These are phyloP conservation scores for Lutraria rhynchaena DNA, from an alignment of 1,140 invertebrate species.

Conservation along the genomic window DNA sequence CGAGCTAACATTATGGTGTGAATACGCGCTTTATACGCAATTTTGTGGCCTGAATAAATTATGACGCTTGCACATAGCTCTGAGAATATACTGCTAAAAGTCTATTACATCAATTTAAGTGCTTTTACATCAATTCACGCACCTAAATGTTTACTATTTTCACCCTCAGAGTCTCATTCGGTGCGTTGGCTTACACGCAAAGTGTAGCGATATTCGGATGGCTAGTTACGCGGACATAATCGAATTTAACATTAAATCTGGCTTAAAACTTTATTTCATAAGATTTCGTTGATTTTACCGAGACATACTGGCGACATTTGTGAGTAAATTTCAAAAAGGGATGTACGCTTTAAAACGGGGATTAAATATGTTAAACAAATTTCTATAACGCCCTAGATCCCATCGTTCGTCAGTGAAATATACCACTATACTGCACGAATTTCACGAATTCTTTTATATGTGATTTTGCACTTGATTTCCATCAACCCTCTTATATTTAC, in stretches of 20 bases:
- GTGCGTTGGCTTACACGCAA: background rate
- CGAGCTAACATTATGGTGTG: no score
- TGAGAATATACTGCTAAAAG: no score
- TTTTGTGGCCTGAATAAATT: no score
- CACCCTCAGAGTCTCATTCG: background rate
- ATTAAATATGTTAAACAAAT: slow-evolving; percentile 1
- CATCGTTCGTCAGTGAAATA: no score
- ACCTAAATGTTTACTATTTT: no score
- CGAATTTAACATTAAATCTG: slow-evolving; percentile 54
- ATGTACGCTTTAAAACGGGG: slow-evolving; percentile 46
- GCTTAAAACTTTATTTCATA: slow-evolving; percentile 51
- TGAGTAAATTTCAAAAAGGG: slow-evolving; percentile 23
- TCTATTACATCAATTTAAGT: no score
- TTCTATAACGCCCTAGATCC: no score
- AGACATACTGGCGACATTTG: slow-evolving; percentile 41
- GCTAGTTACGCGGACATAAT: slow-evolving; percentile 34
- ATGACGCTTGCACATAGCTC: no score
- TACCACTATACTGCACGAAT: no score
- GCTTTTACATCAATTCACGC: no score
- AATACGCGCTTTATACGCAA: no score
- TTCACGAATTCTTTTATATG: slow-evolving; percentile 24
- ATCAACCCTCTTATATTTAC: slow-evolving; percentile 33
- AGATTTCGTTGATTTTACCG: slow-evolving; percentile 10
- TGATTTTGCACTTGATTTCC: slow-evolving; percentile 49
- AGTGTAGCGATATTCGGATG: background rate